Conservation (phyloP, 2,888 invertebrate species). For the Linnaemya tessellans region DNA sequence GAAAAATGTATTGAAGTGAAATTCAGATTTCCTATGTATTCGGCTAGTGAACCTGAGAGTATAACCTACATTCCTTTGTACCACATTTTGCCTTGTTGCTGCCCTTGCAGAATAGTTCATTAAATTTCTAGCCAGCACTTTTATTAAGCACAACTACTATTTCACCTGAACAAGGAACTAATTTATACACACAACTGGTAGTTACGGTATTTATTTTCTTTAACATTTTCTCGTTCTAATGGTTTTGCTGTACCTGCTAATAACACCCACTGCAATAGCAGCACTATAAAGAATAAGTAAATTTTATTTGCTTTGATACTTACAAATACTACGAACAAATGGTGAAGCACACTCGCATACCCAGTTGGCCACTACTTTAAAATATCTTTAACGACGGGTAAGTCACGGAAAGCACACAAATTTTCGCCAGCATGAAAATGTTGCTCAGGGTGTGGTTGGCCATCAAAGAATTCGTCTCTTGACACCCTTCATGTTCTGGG, state of each 20-base stretch:
- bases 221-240: not conserved
- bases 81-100: no score
- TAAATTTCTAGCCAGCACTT: slow-evolving; percentile 29
- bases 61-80: no score
- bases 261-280: not conserved
- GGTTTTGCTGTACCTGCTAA: slow-evolving; percentile 27
- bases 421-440: no score
- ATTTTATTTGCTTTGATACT: slow-evolving; percentile 17
- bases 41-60: no score
- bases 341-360: not conserved
- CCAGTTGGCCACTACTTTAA: no score
- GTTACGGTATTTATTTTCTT: slow-evolving; percentile 7
- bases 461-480: no score
- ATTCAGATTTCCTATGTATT: no score
- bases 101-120: slow-evolving; percentile 19
- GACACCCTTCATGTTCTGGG: no score
- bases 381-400: no score
- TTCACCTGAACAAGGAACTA: not conserved
- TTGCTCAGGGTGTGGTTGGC: no score
- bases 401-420: no score
- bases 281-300: not conserved
- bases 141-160: not conserved
- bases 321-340: slow-evolving; percentile 19
- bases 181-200: slow-evolving; percentile 10
- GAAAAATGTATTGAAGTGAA: no score